A percentile compares a stretch with the other conserved stretches of the same genome.
phyloP scores from a whole-genome alignment of 2,888 invertebrate species.

The Dione juno region DNA sequence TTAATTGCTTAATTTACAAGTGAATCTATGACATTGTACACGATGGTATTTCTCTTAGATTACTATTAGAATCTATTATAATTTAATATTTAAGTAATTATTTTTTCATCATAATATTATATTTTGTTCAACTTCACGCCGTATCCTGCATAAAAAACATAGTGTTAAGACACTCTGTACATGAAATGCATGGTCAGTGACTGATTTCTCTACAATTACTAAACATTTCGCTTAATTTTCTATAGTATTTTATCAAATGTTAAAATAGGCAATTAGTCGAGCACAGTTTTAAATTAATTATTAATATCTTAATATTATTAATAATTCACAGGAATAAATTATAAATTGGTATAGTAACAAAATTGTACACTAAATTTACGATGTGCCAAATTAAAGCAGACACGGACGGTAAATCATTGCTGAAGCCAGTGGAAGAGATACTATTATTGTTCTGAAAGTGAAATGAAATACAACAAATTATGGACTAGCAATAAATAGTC shows the following conservation, averaged over 20 bases:
- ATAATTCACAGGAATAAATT: conserved; percentile 35
- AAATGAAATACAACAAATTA: not conserved
- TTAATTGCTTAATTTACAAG: conserved; percentile 46
- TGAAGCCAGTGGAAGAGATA: conserved; percentile 33
- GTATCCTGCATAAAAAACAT: not conserved
- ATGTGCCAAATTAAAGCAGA: conserved; percentile 50
- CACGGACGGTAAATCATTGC: conserved; percentile 49
- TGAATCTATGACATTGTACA: conserved; percentile 25
- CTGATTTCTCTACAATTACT: too few species aligned
- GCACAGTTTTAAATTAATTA: not conserved
- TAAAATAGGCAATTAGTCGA: too few species aligned
- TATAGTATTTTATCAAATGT: too few species aligned
- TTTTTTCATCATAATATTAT: too few species aligned
- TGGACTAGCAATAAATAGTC: not conserved
- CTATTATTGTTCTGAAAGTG: conserved; percentile 18
- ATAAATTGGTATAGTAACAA: conserved; percentile 31
- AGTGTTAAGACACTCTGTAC: not conserved
- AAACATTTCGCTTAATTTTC: too few species aligned
- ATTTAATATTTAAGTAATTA: not conserved
- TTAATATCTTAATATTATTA: not conserved
- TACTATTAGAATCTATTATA: not conserved
- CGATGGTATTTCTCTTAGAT: conserved; percentile 3
- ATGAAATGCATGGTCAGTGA: not conserved
- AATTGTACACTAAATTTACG: conserved; percentile 48
- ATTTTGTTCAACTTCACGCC: not conserved